phyloP scores from a whole-genome alignment of 1,140 invertebrate genomes.

The Papilio polyxenes region DNA sequence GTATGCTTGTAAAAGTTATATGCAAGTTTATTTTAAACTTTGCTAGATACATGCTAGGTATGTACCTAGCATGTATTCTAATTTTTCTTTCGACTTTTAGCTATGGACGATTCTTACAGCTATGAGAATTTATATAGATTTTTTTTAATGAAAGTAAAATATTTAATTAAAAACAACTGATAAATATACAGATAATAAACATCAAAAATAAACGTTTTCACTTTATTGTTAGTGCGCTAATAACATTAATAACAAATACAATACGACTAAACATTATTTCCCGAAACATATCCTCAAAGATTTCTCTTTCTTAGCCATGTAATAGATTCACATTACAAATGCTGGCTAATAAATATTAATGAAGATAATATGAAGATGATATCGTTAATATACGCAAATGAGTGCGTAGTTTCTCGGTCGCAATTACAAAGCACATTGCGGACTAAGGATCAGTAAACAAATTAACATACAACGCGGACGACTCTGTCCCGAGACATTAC shows the following conservation, averaged over 20 bases:
- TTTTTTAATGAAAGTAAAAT: no score
- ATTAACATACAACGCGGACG: conserved; percentile 35
- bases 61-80: no score
- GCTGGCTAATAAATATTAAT: conserved; percentile 19
- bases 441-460: conserved; percentile 27
- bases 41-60: no score
- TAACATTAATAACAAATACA: neutral
- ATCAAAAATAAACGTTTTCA: no score
- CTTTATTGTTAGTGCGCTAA: neutral
- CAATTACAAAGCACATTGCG: conserved; percentile 32
- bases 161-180: no score
- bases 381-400: conserved; percentile 24
- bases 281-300: neutral
- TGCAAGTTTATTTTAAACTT: neutral
- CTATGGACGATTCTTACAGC: no score
- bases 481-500: conserved; percentile 20
- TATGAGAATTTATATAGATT: no score
- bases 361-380: conserved; percentile 30
- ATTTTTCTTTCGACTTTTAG: no score
- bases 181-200: no score
- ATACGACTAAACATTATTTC: neutral
- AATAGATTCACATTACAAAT: neutral
- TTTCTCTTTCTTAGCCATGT: neutral
- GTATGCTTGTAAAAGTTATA: neutral
- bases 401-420: conserved; percentile 19